Conservation (phyloP, 2,888 invertebrate species). For the Boloria selene region DNA sequence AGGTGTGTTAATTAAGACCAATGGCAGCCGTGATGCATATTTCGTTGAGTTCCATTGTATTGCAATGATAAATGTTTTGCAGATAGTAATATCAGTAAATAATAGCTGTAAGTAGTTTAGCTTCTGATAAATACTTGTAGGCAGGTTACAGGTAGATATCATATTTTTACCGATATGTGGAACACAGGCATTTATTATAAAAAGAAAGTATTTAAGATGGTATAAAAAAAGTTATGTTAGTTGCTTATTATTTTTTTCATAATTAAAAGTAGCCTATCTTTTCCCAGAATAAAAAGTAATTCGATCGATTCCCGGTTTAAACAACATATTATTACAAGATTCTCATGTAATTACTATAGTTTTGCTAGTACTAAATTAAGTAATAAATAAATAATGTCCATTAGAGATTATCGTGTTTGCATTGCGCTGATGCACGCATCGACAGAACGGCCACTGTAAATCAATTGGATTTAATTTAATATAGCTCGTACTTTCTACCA, state of each 20-base stretch:
- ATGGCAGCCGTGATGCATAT: constrained; percentile 34
- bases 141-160: no score
- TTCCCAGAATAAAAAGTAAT: no score
- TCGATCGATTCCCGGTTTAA: no score
- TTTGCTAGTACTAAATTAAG: background rate
- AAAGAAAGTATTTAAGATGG: no score
- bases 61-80: constrained; percentile 23
- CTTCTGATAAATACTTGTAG: constrained; percentile 3
- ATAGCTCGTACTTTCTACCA: constrained; percentile 22
- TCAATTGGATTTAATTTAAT: constrained; percentile 18
- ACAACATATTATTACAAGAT: no score
- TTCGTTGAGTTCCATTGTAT: constrained; percentile 29
- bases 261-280: no score
- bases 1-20: constrained; percentile 42
- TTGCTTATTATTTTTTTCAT: no score
- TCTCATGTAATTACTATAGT: background rate
- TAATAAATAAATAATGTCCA: constrained; percentile 14
- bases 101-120: constrained; percentile 11
- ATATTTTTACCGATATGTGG: background rate
- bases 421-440: constrained; percentile 14
- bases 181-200: no score
- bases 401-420: constrained; percentile 24
- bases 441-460: constrained; percentile 13
- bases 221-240: no score
- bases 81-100: constrained; percentile 17